Percentiles rank a stretch among this genome's conserved stretches.
phyloP scores from a whole-genome alignment of 2,888 invertebrate species.

The Apamea anceps region DNA sequence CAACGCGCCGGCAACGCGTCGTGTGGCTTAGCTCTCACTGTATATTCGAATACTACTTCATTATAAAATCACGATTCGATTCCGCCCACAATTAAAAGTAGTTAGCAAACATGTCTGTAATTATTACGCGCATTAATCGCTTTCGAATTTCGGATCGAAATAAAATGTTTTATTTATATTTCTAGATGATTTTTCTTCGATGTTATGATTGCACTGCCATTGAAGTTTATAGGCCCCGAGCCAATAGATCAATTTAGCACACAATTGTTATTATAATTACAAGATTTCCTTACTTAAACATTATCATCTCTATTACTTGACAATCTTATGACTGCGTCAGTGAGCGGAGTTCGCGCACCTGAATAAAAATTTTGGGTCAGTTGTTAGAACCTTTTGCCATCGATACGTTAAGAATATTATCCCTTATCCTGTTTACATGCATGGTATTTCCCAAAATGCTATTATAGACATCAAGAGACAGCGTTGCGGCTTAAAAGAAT shows the following conservation, averaged over 20 bases:
- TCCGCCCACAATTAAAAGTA: slow-evolving; percentile 72
- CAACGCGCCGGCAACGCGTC: neutral
- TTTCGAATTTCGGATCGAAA: slow-evolving; percentile 65
- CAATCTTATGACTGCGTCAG: neutral
- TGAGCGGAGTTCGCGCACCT: neutral
- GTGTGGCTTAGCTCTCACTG: neutral
- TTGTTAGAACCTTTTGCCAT: neutral
- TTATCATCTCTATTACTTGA: neutral
- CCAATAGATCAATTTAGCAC: slow-evolving; percentile 31
- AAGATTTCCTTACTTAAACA: neutral
- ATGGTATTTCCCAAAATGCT: neutral
- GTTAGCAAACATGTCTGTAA: slow-evolving; percentile 76
- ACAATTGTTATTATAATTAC: neutral
- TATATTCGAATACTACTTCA: slow-evolving; percentile 43
- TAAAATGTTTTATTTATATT: slow-evolving; percentile 65
- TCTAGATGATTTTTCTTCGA: slow-evolving; percentile 65
- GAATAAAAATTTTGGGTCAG: neutral
- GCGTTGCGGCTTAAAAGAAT: neutral
- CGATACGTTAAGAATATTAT: neutral
- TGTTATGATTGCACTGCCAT: slow-evolving; percentile 69
- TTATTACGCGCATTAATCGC: slow-evolving; percentile 73
- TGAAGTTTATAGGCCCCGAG: slow-evolving; percentile 57
- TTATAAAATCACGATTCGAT: slow-evolving; percentile 68
- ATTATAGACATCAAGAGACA: neutral
- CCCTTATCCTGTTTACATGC: no score